Evolutionary conservation across 2,888 invertebrate species (phyloP).

Genomic region (Phorcus lineatus): DNA sequence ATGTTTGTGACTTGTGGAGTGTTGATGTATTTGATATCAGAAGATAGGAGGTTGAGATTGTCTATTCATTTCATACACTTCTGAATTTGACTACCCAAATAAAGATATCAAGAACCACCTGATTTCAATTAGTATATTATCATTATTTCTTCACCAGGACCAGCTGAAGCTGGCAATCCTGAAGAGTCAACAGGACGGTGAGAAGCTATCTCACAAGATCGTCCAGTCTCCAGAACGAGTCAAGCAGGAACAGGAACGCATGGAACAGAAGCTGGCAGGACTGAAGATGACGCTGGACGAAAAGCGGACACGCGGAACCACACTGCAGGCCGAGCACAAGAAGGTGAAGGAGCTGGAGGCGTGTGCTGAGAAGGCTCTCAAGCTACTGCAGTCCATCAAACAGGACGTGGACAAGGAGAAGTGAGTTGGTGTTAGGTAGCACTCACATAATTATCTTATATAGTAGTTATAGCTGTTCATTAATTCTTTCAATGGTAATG

Average conservation of each 20-base stretch:
- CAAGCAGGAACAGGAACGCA: conserved; percentile 56
- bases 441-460: no score
- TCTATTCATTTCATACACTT: no score
- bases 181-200: conserved; percentile 51
- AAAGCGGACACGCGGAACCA: conserved; percentile 46
- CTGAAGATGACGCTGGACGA: conserved; percentile 48
- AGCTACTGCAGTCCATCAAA: conserved; percentile 50
- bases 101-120: no score
- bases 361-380: conserved; percentile 51
- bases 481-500: no score
- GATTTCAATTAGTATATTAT: no score
- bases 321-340: conserved; percentile 46
- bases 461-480: no score
- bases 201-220: conserved; percentile 63
- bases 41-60: no score
- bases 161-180: conserved; percentile 52
- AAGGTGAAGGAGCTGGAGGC: conserved; percentile 34
- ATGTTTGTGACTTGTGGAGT: no score
- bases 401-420: conserved; percentile 51
- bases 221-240: conserved; percentile 68
- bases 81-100: no score
- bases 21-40: no score
- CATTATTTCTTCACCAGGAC: conserved; percentile 47
- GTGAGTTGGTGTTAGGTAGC: conserved; percentile 38
- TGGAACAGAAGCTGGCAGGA: conserved; percentile 47